Evolutionary conservation across 1,140 invertebrate species (phyloP).

Genomic region (Drosophila yakuba): DNA sequence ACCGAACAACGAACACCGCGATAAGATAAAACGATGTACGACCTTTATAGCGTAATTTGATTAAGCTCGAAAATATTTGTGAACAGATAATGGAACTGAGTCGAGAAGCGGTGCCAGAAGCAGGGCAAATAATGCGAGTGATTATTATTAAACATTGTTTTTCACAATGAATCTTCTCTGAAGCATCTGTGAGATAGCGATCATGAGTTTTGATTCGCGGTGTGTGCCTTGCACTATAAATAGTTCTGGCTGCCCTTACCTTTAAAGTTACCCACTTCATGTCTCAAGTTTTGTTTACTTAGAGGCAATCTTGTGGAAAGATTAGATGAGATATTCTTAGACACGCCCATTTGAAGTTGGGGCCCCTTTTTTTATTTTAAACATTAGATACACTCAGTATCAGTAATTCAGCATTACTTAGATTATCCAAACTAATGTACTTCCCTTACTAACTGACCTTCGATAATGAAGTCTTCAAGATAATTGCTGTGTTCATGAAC

Average conservation of each 20-base stretch:
- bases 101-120: conserved; percentile 23
- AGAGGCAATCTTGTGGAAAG: not conserved
- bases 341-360: not conserved
- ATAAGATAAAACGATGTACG: conserved; percentile 75
- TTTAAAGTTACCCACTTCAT: too few species aligned
- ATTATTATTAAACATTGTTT: conserved; percentile 49
- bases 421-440: not conserved
- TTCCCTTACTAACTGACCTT: conserved; percentile 23
- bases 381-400: too few species aligned
- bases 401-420: not conserved
- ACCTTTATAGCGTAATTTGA: conserved; percentile 83
- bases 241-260: not conserved
- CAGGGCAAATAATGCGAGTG: conserved; percentile 26
- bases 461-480: conserved; percentile 19
- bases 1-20: conserved; percentile 9
- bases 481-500: conserved; percentile 17
- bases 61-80: conserved; percentile 80
- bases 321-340: not conserved
- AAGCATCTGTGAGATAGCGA: conserved; percentile 7
- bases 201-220: conserved; percentile 12
- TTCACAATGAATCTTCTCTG: conserved; percentile 18
- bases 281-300: not conserved
- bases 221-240: not conserved
- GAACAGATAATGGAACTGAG: conserved; percentile 44
- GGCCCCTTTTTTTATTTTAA: too few species aligned